Evolutionary conservation across 2,113 vertebrate genomes (phyloP).

Genomic region (Addax nasomaculatus): DNA sequence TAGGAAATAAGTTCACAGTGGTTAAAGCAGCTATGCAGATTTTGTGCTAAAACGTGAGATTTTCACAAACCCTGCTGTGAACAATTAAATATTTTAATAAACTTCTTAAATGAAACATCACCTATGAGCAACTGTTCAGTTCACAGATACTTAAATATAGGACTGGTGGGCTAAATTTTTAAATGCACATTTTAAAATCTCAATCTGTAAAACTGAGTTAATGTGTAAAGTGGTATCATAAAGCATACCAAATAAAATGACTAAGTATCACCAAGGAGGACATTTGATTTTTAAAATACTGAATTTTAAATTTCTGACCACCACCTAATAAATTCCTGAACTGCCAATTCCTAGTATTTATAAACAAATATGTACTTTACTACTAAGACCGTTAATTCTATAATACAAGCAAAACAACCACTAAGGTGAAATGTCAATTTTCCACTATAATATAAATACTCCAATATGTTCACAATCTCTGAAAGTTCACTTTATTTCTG

Average conservation of each 20-base stretch:
- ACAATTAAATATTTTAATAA: neutral
- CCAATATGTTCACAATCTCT: neutral
- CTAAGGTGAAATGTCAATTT: conserved; percentile 10
- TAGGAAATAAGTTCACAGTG: neutral
- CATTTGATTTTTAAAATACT: neutral
- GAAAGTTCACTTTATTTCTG: neutral
- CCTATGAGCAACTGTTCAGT: neutral
- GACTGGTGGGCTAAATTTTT: neutral
- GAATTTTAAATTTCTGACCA: neutral
- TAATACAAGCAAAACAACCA: neutral
- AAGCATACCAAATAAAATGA: conserved; percentile 30
- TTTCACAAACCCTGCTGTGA: neutral
- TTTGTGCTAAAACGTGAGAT: neutral
- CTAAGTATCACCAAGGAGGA: neutral
- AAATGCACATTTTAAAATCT: neutral
- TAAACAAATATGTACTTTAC: neutral
- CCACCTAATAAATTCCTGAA: neutral
- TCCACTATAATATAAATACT: neutral
- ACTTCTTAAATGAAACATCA: neutral
- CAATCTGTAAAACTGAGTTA: neutral
- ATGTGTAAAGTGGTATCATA: neutral
- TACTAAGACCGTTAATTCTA: neutral
- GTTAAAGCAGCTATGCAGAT: neutral
- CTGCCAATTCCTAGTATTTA: neutral
- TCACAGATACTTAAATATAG: neutral